Percentiles rank a stretch among this genome's conserved stretches.
Conservation (phyloP, 2,888 invertebrate genomes). For the Drosophila fulvimacula region DNA sequence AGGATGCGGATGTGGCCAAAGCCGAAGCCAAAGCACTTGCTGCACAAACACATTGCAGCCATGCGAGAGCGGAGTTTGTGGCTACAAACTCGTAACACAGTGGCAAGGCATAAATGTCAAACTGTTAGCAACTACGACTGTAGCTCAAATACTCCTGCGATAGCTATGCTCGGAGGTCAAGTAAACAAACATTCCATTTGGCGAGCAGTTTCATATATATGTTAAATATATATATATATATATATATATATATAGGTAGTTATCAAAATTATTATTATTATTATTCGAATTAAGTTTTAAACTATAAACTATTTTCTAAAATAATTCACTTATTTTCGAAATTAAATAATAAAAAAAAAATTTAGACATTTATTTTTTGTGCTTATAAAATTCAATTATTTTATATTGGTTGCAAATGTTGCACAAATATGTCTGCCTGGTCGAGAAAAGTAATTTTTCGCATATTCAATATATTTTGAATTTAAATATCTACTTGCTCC, state of each 20-base stretch:
- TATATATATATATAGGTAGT: too few species aligned
- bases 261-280: too few species aligned
- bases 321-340: not conserved
- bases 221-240: not conserved
- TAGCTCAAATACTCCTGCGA: not conserved
- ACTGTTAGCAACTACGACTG: slow-evolving; percentile 35
- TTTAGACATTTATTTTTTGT: too few species aligned
- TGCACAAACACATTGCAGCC: not conserved
- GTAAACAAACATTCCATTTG: slow-evolving; percentile 1
- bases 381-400: too few species aligned
- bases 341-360: too few species aligned
- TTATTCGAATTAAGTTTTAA: too few species aligned
- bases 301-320: not conserved
- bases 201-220: not conserved
- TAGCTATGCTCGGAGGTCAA: slow-evolving; percentile 31
- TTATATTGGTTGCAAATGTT: too few species aligned
- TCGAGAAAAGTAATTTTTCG: too few species aligned
- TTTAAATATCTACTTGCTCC: too few species aligned
- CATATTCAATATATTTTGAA: too few species aligned
- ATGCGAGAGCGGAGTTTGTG: not conserved
- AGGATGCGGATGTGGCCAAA: slow-evolving; percentile 65
- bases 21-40: slow-evolving; percentile 10
- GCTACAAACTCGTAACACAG: slow-evolving; percentile 33
- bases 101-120: slow-evolving; percentile 59
- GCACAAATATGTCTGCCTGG: too few species aligned